phyloP scores from a whole-genome alignment of 2,797 vertebrate genomes.

The Premnoplex brunnescens region DNA sequence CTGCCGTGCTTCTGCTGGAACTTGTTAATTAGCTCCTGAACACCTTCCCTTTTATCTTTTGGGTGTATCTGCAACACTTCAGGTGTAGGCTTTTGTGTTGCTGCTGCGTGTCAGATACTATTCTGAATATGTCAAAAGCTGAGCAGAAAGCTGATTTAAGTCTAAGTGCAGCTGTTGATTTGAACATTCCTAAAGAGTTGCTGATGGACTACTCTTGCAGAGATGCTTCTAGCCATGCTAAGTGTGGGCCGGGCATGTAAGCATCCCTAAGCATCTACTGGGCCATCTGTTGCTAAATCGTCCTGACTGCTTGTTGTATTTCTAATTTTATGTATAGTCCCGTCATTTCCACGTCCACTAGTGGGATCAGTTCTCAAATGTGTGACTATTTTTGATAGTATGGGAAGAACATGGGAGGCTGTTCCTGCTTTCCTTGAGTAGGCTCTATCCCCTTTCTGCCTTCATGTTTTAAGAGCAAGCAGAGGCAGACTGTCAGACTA shows the following conservation, averaged over 20 bases:
- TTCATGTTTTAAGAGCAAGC: not conserved
- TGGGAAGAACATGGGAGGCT: not conserved
- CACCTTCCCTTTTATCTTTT: not conserved
- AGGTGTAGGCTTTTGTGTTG: not conserved
- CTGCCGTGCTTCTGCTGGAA: not conserved
- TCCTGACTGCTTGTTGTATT: not conserved
- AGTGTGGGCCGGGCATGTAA: not conserved
- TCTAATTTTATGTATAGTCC: not conserved
- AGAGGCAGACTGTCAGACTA: not conserved
- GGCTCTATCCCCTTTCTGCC: not conserved
- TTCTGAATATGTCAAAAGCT: not conserved
- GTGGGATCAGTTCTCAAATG: not conserved
- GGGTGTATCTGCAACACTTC: not conserved
- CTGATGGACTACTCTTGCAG: not conserved
- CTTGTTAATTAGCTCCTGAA: not conserved
- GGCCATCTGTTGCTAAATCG: not conserved
- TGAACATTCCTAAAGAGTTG: not conserved
- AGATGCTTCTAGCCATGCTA: not conserved
- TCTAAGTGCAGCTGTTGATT: not conserved
- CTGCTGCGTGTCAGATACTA: not conserved
- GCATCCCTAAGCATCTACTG: not conserved
- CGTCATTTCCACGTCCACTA: rapidly evolving
- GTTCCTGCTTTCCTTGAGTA: not conserved
- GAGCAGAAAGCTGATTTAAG: not conserved
- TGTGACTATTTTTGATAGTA: not conserved